A percentile compares a stretch with the other conserved stretches of the same genome.
phyloP scores from a whole-genome alignment of 2,888 invertebrate genomes.

The Clivina fossor region DNA sequence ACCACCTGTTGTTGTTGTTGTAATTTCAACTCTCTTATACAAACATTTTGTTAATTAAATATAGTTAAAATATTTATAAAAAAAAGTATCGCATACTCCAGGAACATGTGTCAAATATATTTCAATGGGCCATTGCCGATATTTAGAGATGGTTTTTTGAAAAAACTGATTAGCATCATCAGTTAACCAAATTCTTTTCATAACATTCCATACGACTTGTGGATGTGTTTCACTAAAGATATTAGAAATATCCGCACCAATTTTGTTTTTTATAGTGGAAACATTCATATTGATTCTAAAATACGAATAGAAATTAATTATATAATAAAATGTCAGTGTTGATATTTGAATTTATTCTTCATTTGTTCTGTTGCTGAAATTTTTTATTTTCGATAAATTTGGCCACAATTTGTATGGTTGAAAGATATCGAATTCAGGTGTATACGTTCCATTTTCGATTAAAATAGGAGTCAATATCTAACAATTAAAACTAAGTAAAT shows the following conservation, averaged over 20 bases:
- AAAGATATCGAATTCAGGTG: neutral
- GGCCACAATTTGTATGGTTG: constrained; percentile 43
- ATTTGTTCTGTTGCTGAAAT: constrained; percentile 44
- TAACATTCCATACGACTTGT: constrained; percentile 47
- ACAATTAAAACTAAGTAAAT: constrained; percentile 5
- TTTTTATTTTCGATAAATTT: constrained; percentile 40
- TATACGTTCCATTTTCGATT: constrained; percentile 43
- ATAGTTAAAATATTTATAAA: constrained; percentile 6
- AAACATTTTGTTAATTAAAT: neutral
- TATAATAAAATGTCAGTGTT: constrained; percentile 5
- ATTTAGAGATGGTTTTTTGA: constrained; percentile 42
- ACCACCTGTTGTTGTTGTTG: constrained; percentile 22
- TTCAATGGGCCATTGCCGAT: constrained; percentile 47
- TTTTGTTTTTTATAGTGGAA: constrained; percentile 43
- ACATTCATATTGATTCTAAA: constrained; percentile 40
- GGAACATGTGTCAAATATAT: constrained; percentile 46
- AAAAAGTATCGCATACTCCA: no score
- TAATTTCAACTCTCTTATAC: constrained; percentile 20
- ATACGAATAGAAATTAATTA: constrained; percentile 4
- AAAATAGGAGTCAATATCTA: constrained; percentile 21
- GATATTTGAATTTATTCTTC: constrained; percentile 22
- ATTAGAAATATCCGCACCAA: constrained; percentile 40
- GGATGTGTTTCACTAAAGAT: constrained; percentile 40
- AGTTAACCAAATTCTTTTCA: constrained; percentile 46
- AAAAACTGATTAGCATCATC: constrained; percentile 41